Percentiles rank a stretch among this genome's conserved stretches.
phyloP scores from a whole-genome alignment of 2,888 invertebrate species.

The Nasonovia ribisnigri region DNA sequence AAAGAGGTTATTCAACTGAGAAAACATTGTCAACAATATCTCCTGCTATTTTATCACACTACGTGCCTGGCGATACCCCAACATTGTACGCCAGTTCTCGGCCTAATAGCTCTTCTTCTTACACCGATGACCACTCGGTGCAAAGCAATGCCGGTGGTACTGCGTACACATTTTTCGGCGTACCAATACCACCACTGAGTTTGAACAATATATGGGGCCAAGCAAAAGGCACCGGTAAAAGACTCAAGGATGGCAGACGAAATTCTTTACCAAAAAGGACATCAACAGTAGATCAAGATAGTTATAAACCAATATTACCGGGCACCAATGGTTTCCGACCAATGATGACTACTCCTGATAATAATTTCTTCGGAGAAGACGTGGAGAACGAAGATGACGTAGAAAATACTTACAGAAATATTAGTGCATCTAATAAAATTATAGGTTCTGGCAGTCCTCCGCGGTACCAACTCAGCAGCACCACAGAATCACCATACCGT shows the following conservation, averaged over 20 bases:
- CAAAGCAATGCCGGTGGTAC: slow-evolving; percentile 70
- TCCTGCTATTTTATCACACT: slow-evolving; percentile 70
- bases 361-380: slow-evolving; percentile 22
- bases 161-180: slow-evolving; percentile 87
- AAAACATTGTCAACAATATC: slow-evolving; percentile 66
- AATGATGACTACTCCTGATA: slow-evolving; percentile 72
- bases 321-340: slow-evolving; percentile 81
- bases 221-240: slow-evolving; percentile 64
- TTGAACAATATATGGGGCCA: slow-evolving; percentile 66
- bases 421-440: slow-evolving; percentile 17
- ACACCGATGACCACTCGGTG: neutral
- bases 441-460: neutral
- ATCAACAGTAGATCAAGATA: slow-evolving; percentile 73
- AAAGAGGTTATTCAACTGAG: slow-evolving; percentile 61
- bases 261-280: slow-evolving; percentile 68
- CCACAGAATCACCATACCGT: slow-evolving; percentile 36
- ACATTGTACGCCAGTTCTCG: slow-evolving; percentile 74
- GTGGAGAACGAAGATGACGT: neutral
- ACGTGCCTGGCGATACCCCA: slow-evolving; percentile 75
- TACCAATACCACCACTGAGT: slow-evolving; percentile 82
- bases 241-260: slow-evolving; percentile 69
- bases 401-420: slow-evolving; percentile 34
- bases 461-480: slow-evolving; percentile 11
- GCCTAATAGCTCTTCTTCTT: slow-evolving; percentile 67
- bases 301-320: slow-evolving; percentile 83